These are phyloP conservation scores for Phenganax marumi DNA, from an alignment of 92 coral and sea anemone genomes.

Conservation along the genomic window DNA sequence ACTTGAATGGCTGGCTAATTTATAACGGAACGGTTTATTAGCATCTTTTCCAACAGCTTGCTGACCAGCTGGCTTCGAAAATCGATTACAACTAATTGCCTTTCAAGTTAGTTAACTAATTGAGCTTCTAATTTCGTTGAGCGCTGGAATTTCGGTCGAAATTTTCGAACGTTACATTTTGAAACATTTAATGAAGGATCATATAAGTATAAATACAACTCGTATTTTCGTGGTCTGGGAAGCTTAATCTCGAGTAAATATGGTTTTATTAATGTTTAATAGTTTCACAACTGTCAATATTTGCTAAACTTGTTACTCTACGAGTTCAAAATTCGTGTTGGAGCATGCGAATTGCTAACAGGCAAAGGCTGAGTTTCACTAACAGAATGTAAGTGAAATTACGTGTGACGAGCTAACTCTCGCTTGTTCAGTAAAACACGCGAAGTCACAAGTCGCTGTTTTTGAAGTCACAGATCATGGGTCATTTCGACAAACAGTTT, in stretches of 20 bases:
- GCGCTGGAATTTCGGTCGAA: background rate
- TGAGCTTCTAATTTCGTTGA: background rate
- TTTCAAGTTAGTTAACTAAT: slow-evolving; percentile 11
- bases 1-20: slow-evolving; percentile 16
- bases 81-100: slow-evolving; percentile 6
- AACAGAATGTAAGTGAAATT: background rate
- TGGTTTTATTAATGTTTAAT: slow-evolving; percentile 18
- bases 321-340: slow-evolving; percentile 20
- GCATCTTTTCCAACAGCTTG: slow-evolving; percentile 10
- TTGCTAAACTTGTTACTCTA: slow-evolving; percentile 13
- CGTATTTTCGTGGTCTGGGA: background rate
- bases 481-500: background rate
- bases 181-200: slow-evolving; percentile 5
- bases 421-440: slow-evolving; percentile 23
- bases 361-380: background rate
- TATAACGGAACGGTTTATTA: slow-evolving; percentile 4
- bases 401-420: slow-evolving; percentile 12
- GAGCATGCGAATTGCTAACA: background rate
- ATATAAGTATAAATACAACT: background rate
- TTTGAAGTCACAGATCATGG: background rate
- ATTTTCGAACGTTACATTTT: background rate
- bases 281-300: slow-evolving; percentile 30
- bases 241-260: slow-evolving; percentile 36
- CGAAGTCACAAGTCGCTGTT: background rate
- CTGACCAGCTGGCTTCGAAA: slow-evolving; percentile 2